Conservation (phyloP, 1,140 invertebrate species). For the Physella acuta region DNA sequence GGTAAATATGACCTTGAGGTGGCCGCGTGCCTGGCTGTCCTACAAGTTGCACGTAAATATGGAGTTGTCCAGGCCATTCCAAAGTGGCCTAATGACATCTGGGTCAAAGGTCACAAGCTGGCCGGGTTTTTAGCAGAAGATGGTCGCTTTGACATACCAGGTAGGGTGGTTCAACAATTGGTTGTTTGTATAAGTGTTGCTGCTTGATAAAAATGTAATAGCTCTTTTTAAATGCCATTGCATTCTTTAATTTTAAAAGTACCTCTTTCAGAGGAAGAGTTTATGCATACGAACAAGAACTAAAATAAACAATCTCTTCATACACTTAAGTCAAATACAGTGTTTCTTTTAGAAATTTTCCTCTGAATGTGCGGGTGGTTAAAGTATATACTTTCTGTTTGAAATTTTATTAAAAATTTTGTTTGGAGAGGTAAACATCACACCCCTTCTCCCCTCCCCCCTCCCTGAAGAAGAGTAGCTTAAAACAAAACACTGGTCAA, state of each 20-base stretch:
- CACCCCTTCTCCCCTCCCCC: too few species aligned
- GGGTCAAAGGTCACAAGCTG: conserved; percentile 46
- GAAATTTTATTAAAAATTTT: too few species aligned
- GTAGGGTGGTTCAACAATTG: conserved; percentile 21
- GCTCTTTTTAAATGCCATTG: too few species aligned
- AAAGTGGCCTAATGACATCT: conserved; percentile 48
- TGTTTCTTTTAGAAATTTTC: neutral
- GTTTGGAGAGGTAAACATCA: too few species aligned
- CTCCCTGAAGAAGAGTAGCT: too few species aligned
- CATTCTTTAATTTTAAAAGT: neutral
- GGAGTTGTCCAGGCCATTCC: conserved; percentile 30
- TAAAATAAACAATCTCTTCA: neutral
- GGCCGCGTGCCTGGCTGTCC: conserved; percentile 33
- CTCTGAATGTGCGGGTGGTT: neutral
- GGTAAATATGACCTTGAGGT: conserved; percentile 29
- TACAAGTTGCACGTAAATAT: conserved; percentile 26
- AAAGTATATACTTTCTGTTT: too few species aligned
- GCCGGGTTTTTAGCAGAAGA: conserved; percentile 39
- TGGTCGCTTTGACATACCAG: conserved; percentile 27
- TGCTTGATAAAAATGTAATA: neutral
- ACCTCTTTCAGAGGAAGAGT: neutral
- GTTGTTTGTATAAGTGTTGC: neutral
- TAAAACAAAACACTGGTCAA: too few species aligned
- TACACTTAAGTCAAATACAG: neutral
- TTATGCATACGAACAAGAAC: too few species aligned